Evolutionary conservation across 2,888 invertebrate species (phyloP).

Genomic region (Drosophila rellima): DNA sequence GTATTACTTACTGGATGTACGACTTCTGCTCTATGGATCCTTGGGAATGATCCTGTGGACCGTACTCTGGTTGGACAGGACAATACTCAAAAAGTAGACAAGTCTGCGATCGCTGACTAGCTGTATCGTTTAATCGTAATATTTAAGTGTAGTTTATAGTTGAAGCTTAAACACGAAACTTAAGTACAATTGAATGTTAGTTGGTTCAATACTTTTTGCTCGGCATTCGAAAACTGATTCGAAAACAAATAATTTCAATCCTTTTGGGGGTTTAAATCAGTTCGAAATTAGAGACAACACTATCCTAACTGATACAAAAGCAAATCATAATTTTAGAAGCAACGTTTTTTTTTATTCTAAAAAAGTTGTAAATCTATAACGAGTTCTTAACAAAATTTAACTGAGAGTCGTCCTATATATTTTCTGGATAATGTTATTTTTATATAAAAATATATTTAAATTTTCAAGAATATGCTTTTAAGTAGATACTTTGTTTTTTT

Average conservation of each 20-base stretch:
- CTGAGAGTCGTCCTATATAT: not conserved
- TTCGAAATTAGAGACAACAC: conserved; percentile 5
- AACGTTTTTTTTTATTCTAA: not conserved
- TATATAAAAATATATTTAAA: no score
- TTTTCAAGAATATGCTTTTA: not conserved
- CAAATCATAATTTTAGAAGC: conserved; percentile 16
- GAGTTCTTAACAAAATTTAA: not conserved
- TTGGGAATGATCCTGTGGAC: conserved; percentile 17
- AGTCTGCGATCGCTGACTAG: conserved; percentile 63
- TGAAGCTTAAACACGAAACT: conserved; percentile 60
- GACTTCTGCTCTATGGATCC: conserved; percentile 29
- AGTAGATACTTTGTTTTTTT: not conserved
- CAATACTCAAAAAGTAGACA: conserved; percentile 18
- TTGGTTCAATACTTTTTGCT: conserved; percentile 69
- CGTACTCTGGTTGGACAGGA: conserved; percentile 8
- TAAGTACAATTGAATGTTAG: conserved; percentile 77
- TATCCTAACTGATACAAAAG: conserved; percentile 5
- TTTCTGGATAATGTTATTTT: not conserved
- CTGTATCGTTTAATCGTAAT: conserved; percentile 68
- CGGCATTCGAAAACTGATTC: conserved; percentile 16
- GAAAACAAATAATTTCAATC: conserved; percentile 21
- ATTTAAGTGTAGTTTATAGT: conserved; percentile 34
- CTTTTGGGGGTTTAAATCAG: conserved; percentile 1
- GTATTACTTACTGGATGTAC: conserved; percentile 86
- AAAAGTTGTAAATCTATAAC: not conserved